Conservation (phyloP, 2,797 vertebrate genomes). For the Otolemur crassicaudatus region DNA sequence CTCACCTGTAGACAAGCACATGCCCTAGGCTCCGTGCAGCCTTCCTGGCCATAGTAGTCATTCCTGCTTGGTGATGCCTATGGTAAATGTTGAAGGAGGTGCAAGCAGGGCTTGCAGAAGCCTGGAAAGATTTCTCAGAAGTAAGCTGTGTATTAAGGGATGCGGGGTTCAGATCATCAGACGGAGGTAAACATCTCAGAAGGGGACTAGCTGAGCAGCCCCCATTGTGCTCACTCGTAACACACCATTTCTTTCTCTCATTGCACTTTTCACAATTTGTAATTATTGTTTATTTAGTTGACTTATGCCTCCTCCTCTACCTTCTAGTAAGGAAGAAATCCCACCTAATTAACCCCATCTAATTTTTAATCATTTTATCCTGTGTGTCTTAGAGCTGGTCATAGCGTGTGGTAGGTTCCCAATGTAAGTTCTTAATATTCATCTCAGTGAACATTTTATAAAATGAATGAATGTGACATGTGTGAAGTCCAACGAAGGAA, state of each 20-base stretch:
- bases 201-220: rapidly evolving
- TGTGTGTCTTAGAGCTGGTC: background rate
- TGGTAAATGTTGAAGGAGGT: rapidly evolving
- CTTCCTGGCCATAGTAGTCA: background rate
- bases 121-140: background rate
- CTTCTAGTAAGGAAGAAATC: background rate
- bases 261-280: background rate
- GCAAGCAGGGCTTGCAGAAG: too few species aligned
- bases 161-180: rapidly evolving
- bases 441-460: background rate
- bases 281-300: background rate
- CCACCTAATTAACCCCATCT: background rate
- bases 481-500: background rate
- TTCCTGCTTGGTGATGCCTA: rapidly evolving
- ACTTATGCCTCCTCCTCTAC: background rate
- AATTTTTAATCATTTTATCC: background rate
- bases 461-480: background rate
- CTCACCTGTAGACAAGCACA: rapidly evolving
- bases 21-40: background rate
- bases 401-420: background rate
- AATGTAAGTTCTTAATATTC: background rate
- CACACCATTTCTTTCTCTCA: background rate
- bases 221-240: background rate
- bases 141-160: background rate
- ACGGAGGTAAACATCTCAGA: too few species aligned